These are phyloP conservation scores for Clarias magur DNA, from an alignment of 2,113 vertebrate genomes.

Conservation along the genomic window DNA sequence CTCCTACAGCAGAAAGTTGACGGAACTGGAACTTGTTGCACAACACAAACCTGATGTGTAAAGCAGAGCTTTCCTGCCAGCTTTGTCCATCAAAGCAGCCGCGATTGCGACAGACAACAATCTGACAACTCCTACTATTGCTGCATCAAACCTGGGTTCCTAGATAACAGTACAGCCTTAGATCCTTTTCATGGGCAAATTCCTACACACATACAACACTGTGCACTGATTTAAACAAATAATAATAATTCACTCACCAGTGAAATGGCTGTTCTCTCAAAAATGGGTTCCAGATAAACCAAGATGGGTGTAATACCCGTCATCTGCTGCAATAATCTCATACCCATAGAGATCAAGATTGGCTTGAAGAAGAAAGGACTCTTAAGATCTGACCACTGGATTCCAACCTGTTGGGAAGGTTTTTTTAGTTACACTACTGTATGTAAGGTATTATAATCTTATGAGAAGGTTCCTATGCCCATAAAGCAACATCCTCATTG, in stretches of 20 bases:
- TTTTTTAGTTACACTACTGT: not conserved
- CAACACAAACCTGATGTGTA: constrained; percentile 78
- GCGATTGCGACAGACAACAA: constrained; percentile 80
- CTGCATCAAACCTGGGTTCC: constrained; percentile 77
- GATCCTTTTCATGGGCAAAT: not conserved
- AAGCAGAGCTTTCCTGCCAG: constrained; percentile 87
- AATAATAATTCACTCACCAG: constrained; percentile 70
- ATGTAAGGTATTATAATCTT: too few species aligned
- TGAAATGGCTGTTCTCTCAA: constrained; percentile 75
- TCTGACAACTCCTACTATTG: constrained; percentile 82
- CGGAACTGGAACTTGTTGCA: not conserved
- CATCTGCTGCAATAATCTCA: constrained; percentile 95
- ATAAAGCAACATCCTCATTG: too few species aligned
- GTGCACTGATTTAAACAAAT: not conserved
- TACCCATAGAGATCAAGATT: constrained; percentile 78
- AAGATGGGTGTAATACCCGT: constrained; percentile 88
- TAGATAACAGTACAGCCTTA: constrained; percentile 51
- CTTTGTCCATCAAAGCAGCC: constrained; percentile 86
- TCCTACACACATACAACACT: not conserved
- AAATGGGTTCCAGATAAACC: constrained; percentile 89
- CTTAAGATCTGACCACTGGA: constrained; percentile 76
- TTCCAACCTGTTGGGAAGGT: constrained; percentile 49
- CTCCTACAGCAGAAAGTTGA: not conserved
- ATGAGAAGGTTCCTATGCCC: too few species aligned
- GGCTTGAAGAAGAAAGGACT: constrained; percentile 81